Conservation (phyloP, 2,113 vertebrate species). For the Trematomus loennbergii region DNA sequence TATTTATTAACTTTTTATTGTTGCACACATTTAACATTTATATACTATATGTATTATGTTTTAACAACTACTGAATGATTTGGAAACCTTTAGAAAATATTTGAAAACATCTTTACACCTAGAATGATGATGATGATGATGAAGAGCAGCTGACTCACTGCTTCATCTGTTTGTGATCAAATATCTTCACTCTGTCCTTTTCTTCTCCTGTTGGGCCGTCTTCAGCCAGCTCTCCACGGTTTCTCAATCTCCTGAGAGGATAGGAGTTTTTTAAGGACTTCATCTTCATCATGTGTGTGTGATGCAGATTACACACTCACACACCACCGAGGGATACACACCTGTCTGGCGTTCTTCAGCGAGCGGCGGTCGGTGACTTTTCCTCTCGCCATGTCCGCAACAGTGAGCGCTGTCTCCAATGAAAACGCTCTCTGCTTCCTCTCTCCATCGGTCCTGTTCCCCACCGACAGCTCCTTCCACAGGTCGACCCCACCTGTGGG, state of each 20-base stretch:
- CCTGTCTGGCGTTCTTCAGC: conserved; percentile 77
- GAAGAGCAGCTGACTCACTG: background rate
- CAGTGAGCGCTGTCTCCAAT: conserved; percentile 83
- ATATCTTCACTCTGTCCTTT: conserved; percentile 11
- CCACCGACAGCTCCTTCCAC: conserved; percentile 82
- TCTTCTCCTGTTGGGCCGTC: conserved; percentile 51
- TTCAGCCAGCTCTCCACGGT: conserved; percentile 80
- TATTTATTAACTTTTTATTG: too few species aligned
- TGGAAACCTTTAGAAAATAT: too few species aligned
- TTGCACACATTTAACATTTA: too few species aligned
- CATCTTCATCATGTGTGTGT: too few species aligned
- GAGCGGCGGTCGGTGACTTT: conserved; percentile 60
- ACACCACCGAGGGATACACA: conserved; percentile 19
- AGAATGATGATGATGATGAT: conserved; percentile 1
- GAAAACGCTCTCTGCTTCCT: conserved; percentile 66
- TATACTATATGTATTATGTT: too few species aligned
- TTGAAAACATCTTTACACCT: too few species aligned
- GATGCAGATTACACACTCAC: background rate
- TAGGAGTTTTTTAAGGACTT: background rate
- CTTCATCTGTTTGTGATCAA: too few species aligned
- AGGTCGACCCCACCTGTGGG: conserved; percentile 81
- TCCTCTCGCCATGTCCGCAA: conserved; percentile 76
- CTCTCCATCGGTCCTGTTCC: conserved; percentile 46
- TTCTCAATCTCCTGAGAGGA: conserved; percentile 74
- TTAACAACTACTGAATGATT: too few species aligned